Evolutionary conservation across 2,797 vertebrate genomes (phyloP), one percentile per base, ranked within the genome.

Genomic region (Helarctos malayanus): DNA sequence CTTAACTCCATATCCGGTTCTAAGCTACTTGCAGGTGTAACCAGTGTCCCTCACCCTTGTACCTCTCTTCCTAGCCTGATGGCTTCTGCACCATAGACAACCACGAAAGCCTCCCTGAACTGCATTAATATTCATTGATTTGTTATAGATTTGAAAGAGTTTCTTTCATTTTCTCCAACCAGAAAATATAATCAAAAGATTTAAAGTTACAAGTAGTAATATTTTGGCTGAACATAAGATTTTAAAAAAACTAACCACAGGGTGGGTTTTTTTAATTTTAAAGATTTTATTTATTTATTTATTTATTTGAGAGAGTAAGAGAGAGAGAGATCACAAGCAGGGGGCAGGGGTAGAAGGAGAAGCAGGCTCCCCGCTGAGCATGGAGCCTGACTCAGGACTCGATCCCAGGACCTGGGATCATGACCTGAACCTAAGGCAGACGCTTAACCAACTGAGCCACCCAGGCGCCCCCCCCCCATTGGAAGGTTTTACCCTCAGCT

Each of bases 131-230:
- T 49, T 25, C 38, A 71, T 71, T 71, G 69, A 41, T 71, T 7
- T 35, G 38, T 71, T 75, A 73, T 9, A 82, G 27, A 81, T 63
- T 78, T 87, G 25, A 92, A 65, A 56, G 89, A 88, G 15, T 15
- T 95, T 69, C 45, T 84, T 94, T 49, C 27, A 1, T 41, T 97
- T 92, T 84, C 61, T 82, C 47, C 76, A 87, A 84, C 41, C 52
- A 83, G 27, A 76, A 76, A 93, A 82, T 38, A 65, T 56, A 32
- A 61, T 27, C 21, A 75, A 57, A 85, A 38, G 29, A 59, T 21
- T 32, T 81, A 45, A 75, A 75, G 11, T 57, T 75, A 63, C 2
- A 85, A 2, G 2, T 25, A 89, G 4, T 61, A 68, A 82, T 73
- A 88, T 78, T 82, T 76, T 61, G 47, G 56, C 23, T n/a, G 11